Evolutionary conservation across 2,888 invertebrate genomes (phyloP), one percentile per base, ranked within the genome.

Genomic region (Eristalis intricaria): DNA sequence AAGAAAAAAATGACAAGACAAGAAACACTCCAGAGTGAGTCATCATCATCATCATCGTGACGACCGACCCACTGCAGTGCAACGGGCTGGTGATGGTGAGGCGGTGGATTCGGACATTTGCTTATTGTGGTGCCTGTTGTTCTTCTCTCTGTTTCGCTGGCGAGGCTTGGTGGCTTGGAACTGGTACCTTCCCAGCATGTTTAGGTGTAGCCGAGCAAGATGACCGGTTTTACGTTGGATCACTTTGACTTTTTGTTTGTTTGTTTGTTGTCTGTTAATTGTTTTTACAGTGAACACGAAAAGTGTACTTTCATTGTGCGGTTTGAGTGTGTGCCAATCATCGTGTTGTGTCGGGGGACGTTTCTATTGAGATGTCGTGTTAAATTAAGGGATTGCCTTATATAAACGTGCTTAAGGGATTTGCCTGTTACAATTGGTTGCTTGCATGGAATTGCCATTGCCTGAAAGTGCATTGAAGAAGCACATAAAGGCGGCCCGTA

Each of bases 31-130:
- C 50, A 40, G 71, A 63, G 73, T 88, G 81, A 76, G 76, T 79
- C 79, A 87, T 86, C 60, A 61, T 19, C 69, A 73, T 79, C 79
- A 87, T 86, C 60, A 61, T 19, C 69, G 65, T 35, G 26, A 29
- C 26, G 23, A 38, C 40, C 63, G 50, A 50, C 50, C 50, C 50
- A 50, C 50, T 50, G 50, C 19, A 50, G 50, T 50, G 50, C 50
- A 50, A 50, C 50, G 50, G 64, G 64, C 40, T 32, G 32, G 70
- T 23, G 69, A 10, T 40, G 80, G 19, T 61, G 61, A 26, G 32
- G n/a, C 23, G 50, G 50, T 56, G 68, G 63, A 69, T 22, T 38
- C 68, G 68, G 63, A 73, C 65, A 56, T 65, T 74, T 64, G 66
- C 11, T 56, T 26, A 50, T 26, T 22, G 23, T 70, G 43, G 71